Base-by-base conservation (phyloP, 2,113 vertebrate genomes). In the Vidua chalybeata region DNA sequence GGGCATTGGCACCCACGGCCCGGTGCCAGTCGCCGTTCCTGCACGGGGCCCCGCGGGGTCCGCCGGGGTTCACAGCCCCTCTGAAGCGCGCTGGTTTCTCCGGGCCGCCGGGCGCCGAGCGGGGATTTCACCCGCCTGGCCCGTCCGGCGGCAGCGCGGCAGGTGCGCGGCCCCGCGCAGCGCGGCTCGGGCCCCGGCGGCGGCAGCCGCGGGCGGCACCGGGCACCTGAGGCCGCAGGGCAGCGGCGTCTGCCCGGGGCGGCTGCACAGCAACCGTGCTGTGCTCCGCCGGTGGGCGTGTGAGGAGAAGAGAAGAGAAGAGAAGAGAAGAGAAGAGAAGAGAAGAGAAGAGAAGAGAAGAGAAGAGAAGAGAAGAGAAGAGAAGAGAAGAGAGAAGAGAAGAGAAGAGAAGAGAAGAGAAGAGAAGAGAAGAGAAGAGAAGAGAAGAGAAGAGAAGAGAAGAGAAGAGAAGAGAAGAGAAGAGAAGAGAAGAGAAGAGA, bases 361-460 rank as follows among this genome's bases (percentile, higher is more conserved):
- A 61, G 23, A 39, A 27, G 10, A 61, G 59, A 39, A 27, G 10
- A 61, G 24, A 27, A 27, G 7, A 56, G 33, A 22, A 14, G 18
- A 56, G 20, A 8, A 8, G 17, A 24, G 11, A 52, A 3, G 20
- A 39, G 16, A 26, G 6, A 20, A 41, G 28, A 35, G 10, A 12
- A 7, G 6, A 33, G 5, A 33, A 31, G 35, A 21, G 3, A 33
- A 5, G 22, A 37, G 20, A 11, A 4, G 21, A 24, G 14, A 72
- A 6, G 16, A 31, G 6, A 72, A 33, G 12, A 56, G 12, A 56
- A 11, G 11, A 7, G 6, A 11, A 5, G 6, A 4, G 8, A 14
- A 7, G 16, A 5, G 4, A 15, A 3, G 6, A 7, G 2, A 16
- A 41, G 19, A 5, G 6, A 15, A 7, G 6, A 33, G 3, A 7